Percentiles rank a stretch among this genome's conserved stretches.
These are phyloP conservation scores for mouse (Mus musculus) DNA, from an alignment of 2,113 vertebrate genomes.

Conservation along the genomic window DNA sequence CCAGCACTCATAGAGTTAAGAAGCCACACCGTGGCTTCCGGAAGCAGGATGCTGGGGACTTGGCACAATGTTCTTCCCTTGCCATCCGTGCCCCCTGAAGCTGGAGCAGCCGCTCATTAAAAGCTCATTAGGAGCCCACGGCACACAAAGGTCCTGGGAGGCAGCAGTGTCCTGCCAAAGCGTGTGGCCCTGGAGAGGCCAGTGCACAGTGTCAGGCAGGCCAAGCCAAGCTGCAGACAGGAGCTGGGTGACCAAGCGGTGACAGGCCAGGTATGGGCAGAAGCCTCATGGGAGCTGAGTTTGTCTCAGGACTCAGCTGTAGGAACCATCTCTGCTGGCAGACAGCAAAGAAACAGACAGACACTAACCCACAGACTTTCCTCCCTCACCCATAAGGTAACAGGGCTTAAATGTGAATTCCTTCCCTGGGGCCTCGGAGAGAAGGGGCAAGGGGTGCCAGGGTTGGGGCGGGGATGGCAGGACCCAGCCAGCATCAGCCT, in stretches of 20 bases:
- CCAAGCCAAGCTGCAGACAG: slow-evolving; percentile 60
- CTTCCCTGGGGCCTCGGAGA: neutral
- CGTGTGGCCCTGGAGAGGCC: neutral
- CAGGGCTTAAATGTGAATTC: neutral
- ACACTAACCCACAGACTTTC: neutral
- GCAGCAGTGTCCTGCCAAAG: slow-evolving; percentile 53
- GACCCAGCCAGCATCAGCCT: neutral
- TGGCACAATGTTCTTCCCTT: slow-evolving; percentile 8
- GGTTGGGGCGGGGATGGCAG: neutral
- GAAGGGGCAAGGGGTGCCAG: neutral
- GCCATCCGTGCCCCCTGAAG: slow-evolving; percentile 71
- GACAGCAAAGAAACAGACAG: neutral
- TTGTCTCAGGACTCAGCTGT: neutral
- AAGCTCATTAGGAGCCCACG: slow-evolving; percentile 81
- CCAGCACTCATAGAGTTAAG: slow-evolving; percentile 1
- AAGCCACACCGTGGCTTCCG: neutral
- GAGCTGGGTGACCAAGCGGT: neutral
- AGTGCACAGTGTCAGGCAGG: neutral
- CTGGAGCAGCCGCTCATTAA: slow-evolving; percentile 79
- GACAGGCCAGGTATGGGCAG: neutral
- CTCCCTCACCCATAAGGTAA: neutral
- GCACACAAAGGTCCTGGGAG: slow-evolving; percentile 43
- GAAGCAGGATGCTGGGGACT: neutral
- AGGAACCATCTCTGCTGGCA: neutral
- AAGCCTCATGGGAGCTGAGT: neutral